phyloP scores from a whole-genome alignment of 64 coral and sea anemone genomes.

The Stylophora pistillata region DNA sequence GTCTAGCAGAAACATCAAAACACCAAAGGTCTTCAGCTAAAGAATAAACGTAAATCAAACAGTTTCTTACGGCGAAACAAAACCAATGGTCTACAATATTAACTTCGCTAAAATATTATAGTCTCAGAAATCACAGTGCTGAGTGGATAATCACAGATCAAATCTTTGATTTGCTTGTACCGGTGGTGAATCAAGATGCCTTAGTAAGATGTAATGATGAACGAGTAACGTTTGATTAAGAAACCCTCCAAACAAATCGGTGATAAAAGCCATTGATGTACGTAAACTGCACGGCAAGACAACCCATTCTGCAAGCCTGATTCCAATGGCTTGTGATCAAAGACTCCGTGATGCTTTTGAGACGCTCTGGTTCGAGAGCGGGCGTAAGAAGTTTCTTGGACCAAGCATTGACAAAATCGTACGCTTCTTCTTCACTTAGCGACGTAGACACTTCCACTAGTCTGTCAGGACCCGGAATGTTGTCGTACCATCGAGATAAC shows the following conservation, averaged over 20 bases:
- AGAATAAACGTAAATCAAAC: no score
- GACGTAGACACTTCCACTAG: slow-evolving; percentile 74
- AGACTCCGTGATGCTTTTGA: slow-evolving; percentile 50
- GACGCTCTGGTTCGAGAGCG: slow-evolving; percentile 39
- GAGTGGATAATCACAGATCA: background rate
- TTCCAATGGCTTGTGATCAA: slow-evolving; percentile 62
- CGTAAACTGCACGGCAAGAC: slow-evolving; percentile 75
- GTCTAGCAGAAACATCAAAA: no score
- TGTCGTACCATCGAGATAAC: slow-evolving; percentile 86
- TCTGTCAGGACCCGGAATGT: slow-evolving; percentile 71
- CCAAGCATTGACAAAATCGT: slow-evolving; percentile 48
- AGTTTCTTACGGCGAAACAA: no score
- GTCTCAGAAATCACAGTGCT: no score
- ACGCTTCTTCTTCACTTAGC: slow-evolving; percentile 50
- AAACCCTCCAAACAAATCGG: slow-evolving; percentile 72
- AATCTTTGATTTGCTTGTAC: background rate
- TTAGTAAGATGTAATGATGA: background rate
- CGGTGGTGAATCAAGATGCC: background rate
- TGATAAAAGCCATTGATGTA: slow-evolving; percentile 88
- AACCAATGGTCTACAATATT: no score
- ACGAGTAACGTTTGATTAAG: slow-evolving; percentile 24
- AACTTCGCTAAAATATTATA: no score
- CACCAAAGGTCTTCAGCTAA: no score
- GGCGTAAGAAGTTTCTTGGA: slow-evolving; percentile 55
- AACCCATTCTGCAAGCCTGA: slow-evolving; percentile 72